These are phyloP conservation scores for Gerris buenoi DNA, from an alignment of 1,140 invertebrate species.

Conservation along the genomic window DNA sequence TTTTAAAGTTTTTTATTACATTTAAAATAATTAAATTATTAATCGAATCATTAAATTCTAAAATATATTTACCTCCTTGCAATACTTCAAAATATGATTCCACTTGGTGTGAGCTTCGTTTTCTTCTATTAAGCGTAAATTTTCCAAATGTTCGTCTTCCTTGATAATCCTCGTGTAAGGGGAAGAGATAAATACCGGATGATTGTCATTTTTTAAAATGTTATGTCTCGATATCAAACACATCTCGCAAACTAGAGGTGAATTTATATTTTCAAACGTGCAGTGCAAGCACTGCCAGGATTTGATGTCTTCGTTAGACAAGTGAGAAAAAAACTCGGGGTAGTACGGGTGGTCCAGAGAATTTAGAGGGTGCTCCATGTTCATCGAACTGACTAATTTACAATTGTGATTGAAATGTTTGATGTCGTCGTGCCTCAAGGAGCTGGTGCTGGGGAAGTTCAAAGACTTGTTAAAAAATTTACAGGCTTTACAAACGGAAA, in stretches of 20 bases:
- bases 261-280: conserved; percentile 61
- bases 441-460: neutral
- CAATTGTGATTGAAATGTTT: neutral
- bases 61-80: conserved; percentile 42
- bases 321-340: neutral
- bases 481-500: conserved; percentile 60
- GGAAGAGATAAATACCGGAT: conserved; percentile 5
- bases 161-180: conserved; percentile 26
- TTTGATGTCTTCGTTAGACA: neutral
- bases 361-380: neutral
- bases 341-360: neutral
- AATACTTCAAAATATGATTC: conserved; percentile 70
- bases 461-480: conserved; percentile 34
- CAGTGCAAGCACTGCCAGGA: conserved; percentile 65
- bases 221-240: conserved; percentile 46
- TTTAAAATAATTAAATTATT: conserved; percentile 8
- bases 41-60: conserved; percentile 13
- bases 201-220: neutral
- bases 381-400: neutral
- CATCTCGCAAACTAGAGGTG: conserved; percentile 59
- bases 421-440: neutral
- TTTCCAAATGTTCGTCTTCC: conserved; percentile 71
- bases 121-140: conserved; percentile 62
- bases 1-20: too few relatives aligned
- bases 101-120: conserved; percentile 65